A percentile compares a stretch with the other conserved stretches of the same genome.
Conservation (phyloP, 2,113 vertebrate genomes). For the Brachirus orientalis region DNA sequence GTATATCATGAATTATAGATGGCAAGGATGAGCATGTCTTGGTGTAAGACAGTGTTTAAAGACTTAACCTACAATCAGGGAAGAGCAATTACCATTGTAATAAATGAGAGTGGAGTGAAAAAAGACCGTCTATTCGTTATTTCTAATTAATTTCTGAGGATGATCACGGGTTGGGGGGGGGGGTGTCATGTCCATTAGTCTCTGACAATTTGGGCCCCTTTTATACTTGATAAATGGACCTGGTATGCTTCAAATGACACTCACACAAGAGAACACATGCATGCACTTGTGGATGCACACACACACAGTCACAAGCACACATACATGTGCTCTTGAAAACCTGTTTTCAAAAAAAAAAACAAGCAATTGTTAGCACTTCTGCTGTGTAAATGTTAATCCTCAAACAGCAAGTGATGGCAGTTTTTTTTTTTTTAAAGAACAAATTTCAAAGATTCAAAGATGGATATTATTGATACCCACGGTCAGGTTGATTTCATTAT, state of each 20-base stretch:
- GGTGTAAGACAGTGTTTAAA: slow-evolving; percentile 86
- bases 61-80: slow-evolving; percentile 86
- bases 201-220: slow-evolving; percentile 77
- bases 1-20: slow-evolving; percentile 88
- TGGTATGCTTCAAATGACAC: slow-evolving; percentile 53
- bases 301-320: neutral
- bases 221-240: slow-evolving; percentile 82
- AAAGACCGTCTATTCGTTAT: slow-evolving; percentile 81
- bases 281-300: neutral
- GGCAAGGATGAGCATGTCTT: slow-evolving; percentile 81
- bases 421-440: slow-evolving; percentile 6
- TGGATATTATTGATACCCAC: slow-evolving; percentile 9
- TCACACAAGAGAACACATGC: slow-evolving; percentile 20
- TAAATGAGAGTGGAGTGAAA: slow-evolving; percentile 80
- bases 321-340: neutral
- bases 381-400: neutral
- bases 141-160: slow-evolving; percentile 85
- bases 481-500: slow-evolving; percentile 35
- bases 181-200: slow-evolving; percentile 76
- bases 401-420: neutral
- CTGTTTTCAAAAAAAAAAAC: too few species aligned
- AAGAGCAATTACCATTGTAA: slow-evolving; percentile 86
- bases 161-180: slow-evolving; percentile 68
- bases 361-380: too few species aligned
- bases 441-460: slow-evolving; percentile 12